Conservation (phyloP, 2,797 vertebrate species). For the Betta splendens region DNA sequence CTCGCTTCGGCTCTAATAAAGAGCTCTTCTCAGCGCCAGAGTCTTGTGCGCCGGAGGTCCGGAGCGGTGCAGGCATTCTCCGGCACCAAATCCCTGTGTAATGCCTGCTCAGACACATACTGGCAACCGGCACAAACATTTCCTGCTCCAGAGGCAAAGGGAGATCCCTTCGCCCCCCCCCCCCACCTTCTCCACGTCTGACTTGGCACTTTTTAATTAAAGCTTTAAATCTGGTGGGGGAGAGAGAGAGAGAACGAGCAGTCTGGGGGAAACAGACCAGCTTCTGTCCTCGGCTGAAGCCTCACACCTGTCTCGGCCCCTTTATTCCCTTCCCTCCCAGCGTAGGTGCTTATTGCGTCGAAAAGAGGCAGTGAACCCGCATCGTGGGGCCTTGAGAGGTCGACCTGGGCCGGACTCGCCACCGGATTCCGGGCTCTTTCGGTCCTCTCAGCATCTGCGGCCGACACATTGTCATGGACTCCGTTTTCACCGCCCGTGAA, state of each 20-base stretch:
- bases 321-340: conserved; percentile 19
- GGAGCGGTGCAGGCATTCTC: conserved; percentile 74
- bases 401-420: conserved; percentile 51
- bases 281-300: conserved; percentile 26
- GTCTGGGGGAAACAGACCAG: conserved; percentile 40
- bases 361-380: conserved; percentile 72
- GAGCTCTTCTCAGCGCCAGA: conserved; percentile 65
- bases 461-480: conserved; percentile 66
- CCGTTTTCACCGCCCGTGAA: conserved; percentile 55
- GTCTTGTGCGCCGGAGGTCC: conserved; percentile 66
- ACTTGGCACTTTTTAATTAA: conserved; percentile 82
- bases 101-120: conserved; percentile 79
- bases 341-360: conserved; percentile 37
- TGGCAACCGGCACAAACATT: conserved; percentile 82
- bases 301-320: conserved; percentile 53
- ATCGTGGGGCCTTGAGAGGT: conserved; percentile 47
- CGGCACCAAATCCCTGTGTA: conserved; percentile 79
- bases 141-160: conserved; percentile 80
- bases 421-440: conserved; percentile 58
- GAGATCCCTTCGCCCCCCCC: conserved; percentile 57
- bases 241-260: conserved; percentile 41
- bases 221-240: conserved; percentile 72
- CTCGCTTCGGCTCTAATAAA: conserved; percentile 67
- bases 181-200: conserved; percentile 66
- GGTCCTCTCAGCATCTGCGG: conserved; percentile 68